phyloP scores from a whole-genome alignment of 2,888 invertebrate genomes.

The Hololepta plana region DNA sequence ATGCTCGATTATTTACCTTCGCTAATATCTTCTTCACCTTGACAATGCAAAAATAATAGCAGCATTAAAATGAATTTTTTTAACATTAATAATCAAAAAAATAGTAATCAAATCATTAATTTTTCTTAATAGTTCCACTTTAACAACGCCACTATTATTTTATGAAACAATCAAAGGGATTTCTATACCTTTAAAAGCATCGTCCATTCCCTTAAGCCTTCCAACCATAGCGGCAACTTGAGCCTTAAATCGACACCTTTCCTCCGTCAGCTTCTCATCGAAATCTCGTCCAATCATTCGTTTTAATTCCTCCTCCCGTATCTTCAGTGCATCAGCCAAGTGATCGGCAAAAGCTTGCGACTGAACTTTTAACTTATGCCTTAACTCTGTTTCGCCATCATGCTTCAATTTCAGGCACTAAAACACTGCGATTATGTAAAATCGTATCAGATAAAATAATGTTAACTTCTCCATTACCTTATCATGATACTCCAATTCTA shows the following conservation, averaged over 20 bases:
- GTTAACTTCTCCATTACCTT: conserved; percentile 38
- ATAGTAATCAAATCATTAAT: conserved; percentile 4
- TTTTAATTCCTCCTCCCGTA: conserved; percentile 31
- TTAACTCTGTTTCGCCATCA: conserved; percentile 52
- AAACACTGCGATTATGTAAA: conserved; percentile 12
- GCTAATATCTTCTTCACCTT: too few species aligned
- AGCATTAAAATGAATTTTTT: conserved; percentile 4
- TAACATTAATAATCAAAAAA: too few species aligned
- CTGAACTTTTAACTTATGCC: conserved; percentile 65
- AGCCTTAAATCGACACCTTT: conserved; percentile 45
- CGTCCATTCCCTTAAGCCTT: conserved; percentile 57
- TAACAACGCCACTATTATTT: too few species aligned
- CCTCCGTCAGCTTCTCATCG: conserved; percentile 48
- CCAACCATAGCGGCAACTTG: conserved; percentile 58
- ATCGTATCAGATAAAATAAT: conserved; percentile 1
- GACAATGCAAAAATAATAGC: too few species aligned
- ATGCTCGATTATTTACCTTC: too few species aligned
- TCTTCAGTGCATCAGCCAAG: conserved; percentile 46
- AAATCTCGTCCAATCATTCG: conserved; percentile 34
- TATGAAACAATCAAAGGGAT: too few species aligned
- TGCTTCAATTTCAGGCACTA: conserved; percentile 46
- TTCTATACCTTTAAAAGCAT: conserved; percentile 55
- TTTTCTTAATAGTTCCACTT: neutral
- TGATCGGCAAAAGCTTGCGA: conserved; percentile 75
- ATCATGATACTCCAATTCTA: conserved; percentile 52